These are phyloP conservation scores for Parauchenoglanis punctatus DNA, from an alignment of 2,797 vertebrate genomes.

Conservation along the genomic window DNA sequence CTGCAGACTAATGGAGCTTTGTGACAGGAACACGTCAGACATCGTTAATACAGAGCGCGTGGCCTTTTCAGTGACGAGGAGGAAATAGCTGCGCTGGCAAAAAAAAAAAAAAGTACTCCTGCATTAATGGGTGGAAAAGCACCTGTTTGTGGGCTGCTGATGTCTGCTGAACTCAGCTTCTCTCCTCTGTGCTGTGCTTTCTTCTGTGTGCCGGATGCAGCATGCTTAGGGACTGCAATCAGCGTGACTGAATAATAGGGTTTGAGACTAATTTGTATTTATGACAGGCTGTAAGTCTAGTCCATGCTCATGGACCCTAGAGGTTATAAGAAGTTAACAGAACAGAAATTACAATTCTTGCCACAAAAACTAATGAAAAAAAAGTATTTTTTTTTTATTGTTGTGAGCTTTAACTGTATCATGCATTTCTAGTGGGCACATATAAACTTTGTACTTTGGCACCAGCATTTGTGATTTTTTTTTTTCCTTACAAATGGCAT, in stretches of 20 bases:
- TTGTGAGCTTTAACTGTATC: no score
- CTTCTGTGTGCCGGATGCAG: conserved; percentile 6
- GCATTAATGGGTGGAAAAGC: conserved; percentile 42
- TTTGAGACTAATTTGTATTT: background rate
- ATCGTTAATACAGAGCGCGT: conserved; percentile 36
- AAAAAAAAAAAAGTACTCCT: background rate
- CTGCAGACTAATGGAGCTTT: conserved; percentile 42
- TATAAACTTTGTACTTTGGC: background rate
- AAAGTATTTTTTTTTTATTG: no score
- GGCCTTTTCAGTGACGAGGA: conserved; percentile 28
- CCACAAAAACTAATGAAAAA: background rate
- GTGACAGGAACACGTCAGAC: conserved; percentile 35
- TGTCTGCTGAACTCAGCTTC: conserved; percentile 29
- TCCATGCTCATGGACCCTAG: background rate
- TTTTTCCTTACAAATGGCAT: no score
- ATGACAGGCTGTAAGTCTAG: background rate
- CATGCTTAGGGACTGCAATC: conserved; percentile 1
- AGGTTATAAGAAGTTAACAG: no score
- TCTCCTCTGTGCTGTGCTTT: background rate
- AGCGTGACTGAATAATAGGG: background rate
- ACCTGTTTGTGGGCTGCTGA: conserved; percentile 34
- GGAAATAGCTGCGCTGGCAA: conserved; percentile 27
- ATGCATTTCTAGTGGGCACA: no score
- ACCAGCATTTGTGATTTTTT: no score
- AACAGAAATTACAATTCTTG: background rate